Conservation (phyloP, 2,113 vertebrate species). For the Hucho hucho region DNA sequence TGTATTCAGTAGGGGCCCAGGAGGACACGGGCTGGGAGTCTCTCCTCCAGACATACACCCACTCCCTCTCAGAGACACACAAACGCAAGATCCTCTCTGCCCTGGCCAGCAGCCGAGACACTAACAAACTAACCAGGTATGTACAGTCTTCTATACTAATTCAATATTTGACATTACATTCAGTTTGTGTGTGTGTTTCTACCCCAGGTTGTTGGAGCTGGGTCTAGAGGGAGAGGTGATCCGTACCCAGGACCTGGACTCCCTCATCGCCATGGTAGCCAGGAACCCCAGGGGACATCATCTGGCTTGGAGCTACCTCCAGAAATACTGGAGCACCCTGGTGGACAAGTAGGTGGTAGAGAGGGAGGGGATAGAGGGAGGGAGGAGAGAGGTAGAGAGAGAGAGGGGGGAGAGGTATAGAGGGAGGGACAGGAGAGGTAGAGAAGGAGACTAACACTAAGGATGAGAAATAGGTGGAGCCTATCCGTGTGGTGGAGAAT, state of each 20-base stretch:
- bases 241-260: constrained; percentile 68
- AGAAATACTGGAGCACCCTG: constrained; percentile 72
- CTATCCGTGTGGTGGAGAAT: background rate
- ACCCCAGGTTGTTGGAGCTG: constrained; percentile 66
- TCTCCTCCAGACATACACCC: constrained; percentile 67
- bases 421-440: too few relatives aligned
- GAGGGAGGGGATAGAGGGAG: too few relatives aligned
- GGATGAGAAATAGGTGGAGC: background rate
- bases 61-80: constrained; percentile 67
- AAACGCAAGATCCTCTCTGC: constrained; percentile 72
- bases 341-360: constrained; percentile 67
- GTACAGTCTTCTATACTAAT: background rate
- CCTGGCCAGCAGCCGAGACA: constrained; percentile 64
- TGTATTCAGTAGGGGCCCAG: constrained; percentile 74
- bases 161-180: background rate
- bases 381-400: too few relatives aligned
- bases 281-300: constrained; percentile 68
- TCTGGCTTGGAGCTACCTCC: constrained; percentile 75
- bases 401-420: too few relatives aligned
- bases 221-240: constrained; percentile 73
- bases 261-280: constrained; percentile 66
- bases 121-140: constrained; percentile 67
- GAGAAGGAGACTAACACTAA: background rate
- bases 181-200: constrained; percentile 21
- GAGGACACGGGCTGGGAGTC: constrained; percentile 66